Evolutionary conservation across 2,113 vertebrate species (phyloP).

Genomic region (Beaufortia kweichowensis): DNA sequence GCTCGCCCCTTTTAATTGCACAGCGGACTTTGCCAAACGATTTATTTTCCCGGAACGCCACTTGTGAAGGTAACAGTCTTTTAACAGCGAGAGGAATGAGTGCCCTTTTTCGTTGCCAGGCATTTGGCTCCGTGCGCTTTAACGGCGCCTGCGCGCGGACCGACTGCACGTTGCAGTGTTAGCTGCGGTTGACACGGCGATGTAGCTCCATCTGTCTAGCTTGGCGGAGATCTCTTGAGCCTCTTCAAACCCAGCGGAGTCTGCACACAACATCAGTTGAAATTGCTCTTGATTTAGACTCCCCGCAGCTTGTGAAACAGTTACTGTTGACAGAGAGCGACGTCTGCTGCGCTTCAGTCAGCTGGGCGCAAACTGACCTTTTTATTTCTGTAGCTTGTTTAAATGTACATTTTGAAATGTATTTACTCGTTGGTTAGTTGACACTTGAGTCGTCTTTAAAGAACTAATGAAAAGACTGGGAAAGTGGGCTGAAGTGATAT

Average conservation of each 20-base stretch:
- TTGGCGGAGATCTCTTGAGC: slow-evolving; percentile 38
- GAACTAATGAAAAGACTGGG: too few species aligned
- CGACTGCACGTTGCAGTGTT: slow-evolving; percentile 65
- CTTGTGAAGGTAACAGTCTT: slow-evolving; percentile 80
- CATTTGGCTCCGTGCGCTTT: slow-evolving; percentile 69
- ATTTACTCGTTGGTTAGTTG: not conserved
- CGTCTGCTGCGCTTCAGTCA: not conserved
- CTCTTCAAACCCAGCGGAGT: slow-evolving; percentile 25
- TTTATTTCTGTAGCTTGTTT: not conserved
- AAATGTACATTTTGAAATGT: not conserved
- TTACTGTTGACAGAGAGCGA: not conserved
- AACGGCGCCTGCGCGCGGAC: slow-evolving; percentile 57
- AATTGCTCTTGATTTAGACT: not conserved
- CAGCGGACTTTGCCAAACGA: slow-evolving; percentile 67
- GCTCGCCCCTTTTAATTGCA: slow-evolving; percentile 70
- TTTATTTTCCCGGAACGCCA: slow-evolving; percentile 68
- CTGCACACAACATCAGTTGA: slow-evolving; percentile 14
- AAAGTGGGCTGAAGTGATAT: too few species aligned
- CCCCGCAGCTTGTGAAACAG: slow-evolving; percentile 7
- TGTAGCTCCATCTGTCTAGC: slow-evolving; percentile 64
- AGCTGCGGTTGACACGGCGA: slow-evolving; percentile 58
- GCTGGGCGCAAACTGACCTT: not conserved
- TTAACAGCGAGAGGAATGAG: slow-evolving; percentile 75
- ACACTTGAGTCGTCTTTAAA: not conserved
- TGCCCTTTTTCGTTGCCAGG: slow-evolving; percentile 59